Conservation (phyloP, 1,140 invertebrate species). For the Macrocentrus cingulum region DNA sequence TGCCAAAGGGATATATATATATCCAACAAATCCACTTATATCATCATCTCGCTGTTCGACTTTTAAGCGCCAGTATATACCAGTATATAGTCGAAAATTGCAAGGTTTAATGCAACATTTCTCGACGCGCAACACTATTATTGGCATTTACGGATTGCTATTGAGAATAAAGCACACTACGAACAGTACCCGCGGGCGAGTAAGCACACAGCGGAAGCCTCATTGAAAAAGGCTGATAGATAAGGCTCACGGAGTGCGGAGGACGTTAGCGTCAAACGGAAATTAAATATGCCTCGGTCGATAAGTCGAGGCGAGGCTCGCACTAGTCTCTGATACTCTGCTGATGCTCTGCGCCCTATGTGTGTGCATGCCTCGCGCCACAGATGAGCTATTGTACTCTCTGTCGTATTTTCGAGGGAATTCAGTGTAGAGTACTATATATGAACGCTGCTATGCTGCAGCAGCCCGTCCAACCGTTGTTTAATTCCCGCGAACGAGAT, state of each 20-base stretch:
- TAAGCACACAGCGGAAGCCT: conserved; percentile 35
- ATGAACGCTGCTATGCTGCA: conserved; percentile 7
- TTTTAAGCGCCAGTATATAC: too few species aligned
- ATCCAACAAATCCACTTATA: too few species aligned
- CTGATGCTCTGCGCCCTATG: background rate
- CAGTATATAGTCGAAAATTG: too few species aligned
- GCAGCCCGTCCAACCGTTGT: conserved; percentile 12
- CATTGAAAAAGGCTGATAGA: conserved; percentile 59
- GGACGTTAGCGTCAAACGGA: conserved; percentile 50
- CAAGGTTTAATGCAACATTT: too few species aligned
- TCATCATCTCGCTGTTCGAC: background rate
- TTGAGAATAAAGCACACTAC: too few species aligned
- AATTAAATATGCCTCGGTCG: conserved; percentile 61
- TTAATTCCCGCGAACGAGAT: conserved; percentile 11
- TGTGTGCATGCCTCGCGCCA: conserved; percentile 44
- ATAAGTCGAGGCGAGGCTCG: conserved; percentile 51
- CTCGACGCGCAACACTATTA: too few species aligned
- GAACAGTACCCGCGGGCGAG: too few species aligned
- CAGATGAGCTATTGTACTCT: conserved; percentile 61
- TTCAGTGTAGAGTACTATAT: conserved; percentile 10
- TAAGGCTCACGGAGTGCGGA: conserved; percentile 40
- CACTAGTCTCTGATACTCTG: conserved; percentile 7
- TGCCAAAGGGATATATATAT: conserved; percentile 5
- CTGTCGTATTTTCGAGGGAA: conserved; percentile 56
- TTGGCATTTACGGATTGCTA: too few species aligned